phyloP scores from a whole-genome alignment of 2,797 vertebrate species.

The Fratercula arctica region DNA sequence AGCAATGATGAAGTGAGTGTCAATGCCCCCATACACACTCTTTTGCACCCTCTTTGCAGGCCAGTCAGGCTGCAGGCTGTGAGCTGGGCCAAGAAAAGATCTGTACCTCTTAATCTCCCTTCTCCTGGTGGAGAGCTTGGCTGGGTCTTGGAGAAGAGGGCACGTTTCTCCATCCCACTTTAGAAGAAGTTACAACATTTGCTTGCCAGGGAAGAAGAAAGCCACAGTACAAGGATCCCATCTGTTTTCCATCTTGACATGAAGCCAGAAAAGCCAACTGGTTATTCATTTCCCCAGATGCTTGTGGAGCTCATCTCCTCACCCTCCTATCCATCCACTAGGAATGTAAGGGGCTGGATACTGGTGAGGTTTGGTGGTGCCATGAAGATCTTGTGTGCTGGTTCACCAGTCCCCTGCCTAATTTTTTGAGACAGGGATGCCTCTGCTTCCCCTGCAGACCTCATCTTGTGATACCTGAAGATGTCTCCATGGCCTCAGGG shows the following conservation, averaged over 20 bases:
- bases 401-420: background rate
- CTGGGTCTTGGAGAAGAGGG: background rate
- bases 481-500: background rate
- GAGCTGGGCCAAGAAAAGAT: background rate
- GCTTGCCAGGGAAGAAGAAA: background rate
- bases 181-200: background rate
- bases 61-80: background rate
- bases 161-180: rapidly evolving
- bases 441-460: background rate
- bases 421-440: background rate
- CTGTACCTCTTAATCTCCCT: background rate
- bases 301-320: background rate
- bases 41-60: background rate
- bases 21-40: background rate
- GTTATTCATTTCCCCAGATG: background rate
- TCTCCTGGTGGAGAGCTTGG: background rate
- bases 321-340: background rate
- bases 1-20: background rate
- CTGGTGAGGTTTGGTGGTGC: background rate
- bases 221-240: background rate
- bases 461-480: background rate
- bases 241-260: background rate
- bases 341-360: background rate
- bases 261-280: background rate
- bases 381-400: background rate